Evolutionary conservation across 2,113 vertebrate genomes (phyloP).

Genomic region (Nothobranchius furzeri): DNA sequence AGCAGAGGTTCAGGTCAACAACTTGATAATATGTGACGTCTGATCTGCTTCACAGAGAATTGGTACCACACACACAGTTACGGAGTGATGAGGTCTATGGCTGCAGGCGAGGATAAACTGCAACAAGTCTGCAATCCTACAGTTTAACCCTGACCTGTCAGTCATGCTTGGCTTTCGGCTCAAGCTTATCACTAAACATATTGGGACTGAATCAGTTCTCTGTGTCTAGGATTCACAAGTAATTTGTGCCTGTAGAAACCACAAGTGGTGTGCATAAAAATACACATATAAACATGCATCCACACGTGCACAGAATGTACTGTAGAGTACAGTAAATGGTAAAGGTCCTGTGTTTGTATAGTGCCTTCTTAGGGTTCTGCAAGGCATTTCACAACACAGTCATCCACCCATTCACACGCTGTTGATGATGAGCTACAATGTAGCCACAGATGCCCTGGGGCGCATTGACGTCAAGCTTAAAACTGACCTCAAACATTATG

Average conservation of each 20-base stretch:
- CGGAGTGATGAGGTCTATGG: slow-evolving; percentile 41
- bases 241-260: slow-evolving; percentile 47
- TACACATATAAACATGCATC: slow-evolving; percentile 13
- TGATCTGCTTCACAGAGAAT: slow-evolving; percentile 51
- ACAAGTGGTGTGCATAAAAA: background rate
- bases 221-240: slow-evolving; percentile 37
- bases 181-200: slow-evolving; percentile 51
- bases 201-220: slow-evolving; percentile 51
- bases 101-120: slow-evolving; percentile 53
- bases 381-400: no score
- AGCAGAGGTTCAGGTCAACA: slow-evolving; percentile 49
- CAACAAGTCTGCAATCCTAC: slow-evolving; percentile 38
- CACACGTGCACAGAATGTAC: slow-evolving; percentile 9
- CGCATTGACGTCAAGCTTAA: background rate
- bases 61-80: slow-evolving; percentile 27
- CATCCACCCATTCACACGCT: no score
- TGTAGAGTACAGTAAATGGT: background rate
- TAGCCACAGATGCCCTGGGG: no score
- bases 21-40: slow-evolving; percentile 43
- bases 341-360: no score
- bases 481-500: slow-evolving; percentile 1
- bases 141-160: slow-evolving; percentile 55
- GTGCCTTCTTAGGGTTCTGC: no score
- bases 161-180: slow-evolving; percentile 47
- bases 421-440: no score